Evolutionary conservation across 2,797 vertebrate genomes (phyloP), one percentile per base, ranked within the genome.

Genomic region (Gallinago nigripennis): DNA sequence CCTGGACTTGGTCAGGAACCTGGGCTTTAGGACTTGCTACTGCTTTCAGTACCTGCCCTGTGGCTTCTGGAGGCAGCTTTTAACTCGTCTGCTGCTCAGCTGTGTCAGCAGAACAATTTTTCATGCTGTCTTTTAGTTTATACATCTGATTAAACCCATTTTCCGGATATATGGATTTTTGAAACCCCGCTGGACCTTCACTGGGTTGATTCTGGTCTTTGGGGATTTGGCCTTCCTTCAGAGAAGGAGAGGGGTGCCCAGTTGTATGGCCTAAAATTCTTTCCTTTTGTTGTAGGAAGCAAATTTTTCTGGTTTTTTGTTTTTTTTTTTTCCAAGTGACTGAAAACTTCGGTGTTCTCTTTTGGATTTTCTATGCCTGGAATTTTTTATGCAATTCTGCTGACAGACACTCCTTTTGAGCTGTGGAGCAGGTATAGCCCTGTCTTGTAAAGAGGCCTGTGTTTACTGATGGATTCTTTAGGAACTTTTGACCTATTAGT

Each of bases 381-480:
- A 39, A 11, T 64, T 31, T 81, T 39, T 35, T 45, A 11, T 1
- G 1, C 25, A 64, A 61, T 33, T 69, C 23, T 70, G 16, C 31
- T 76, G 80, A 9, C 46, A 51, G 73, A 10, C 0, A 0, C 24
- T 27, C 8, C 1, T 4, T 39, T 17, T 82, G 76, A 86, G 63
- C 86, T 77, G 17, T 37, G 41, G 58, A 8, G 4, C 16, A 45
- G 53, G 39, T 39, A 41, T 60, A 53, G 16, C 17, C 31, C 46
- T 35, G 0, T 25, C 57, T 41, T 54, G 46, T 15, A 2, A 10
- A 12, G 35, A 39, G 28, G 0, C n/a, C 4, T 46, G 3, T 16
- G 46, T 35, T 65, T 14, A 5, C 19, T 51, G 43, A 33, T 37
- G 0, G 3, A 5, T 31, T 50, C 33, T 37, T 58, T 9, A 30